These are phyloP conservation scores for Acronicta psi DNA, from an alignment of 2,888 invertebrate genomes.

Conservation along the genomic window DNA sequence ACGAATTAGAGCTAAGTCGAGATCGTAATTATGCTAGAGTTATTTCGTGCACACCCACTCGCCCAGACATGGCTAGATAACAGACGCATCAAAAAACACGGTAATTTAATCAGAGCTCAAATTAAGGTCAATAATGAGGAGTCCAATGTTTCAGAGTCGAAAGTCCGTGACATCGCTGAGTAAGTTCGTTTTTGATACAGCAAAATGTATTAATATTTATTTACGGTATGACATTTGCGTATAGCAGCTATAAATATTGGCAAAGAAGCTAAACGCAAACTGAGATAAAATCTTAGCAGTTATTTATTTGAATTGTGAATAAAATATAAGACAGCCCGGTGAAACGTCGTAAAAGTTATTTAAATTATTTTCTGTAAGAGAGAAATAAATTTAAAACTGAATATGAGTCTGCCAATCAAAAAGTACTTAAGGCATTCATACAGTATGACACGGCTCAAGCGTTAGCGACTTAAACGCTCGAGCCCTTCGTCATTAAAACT, in stretches of 20 bases:
- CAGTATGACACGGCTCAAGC: slow-evolving; percentile 42
- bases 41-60: slow-evolving; percentile 84
- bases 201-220: slow-evolving; percentile 46
- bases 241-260: slow-evolving; percentile 52
- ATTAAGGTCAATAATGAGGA: slow-evolving; percentile 75
- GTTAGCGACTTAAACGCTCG: slow-evolving; percentile 62
- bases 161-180: slow-evolving; percentile 49
- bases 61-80: slow-evolving; percentile 67
- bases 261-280: slow-evolving; percentile 40
- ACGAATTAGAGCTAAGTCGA: slow-evolving; percentile 86
- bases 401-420: slow-evolving; percentile 40
- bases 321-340: slow-evolving; percentile 33
- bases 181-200: slow-evolving; percentile 24
- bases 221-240: slow-evolving; percentile 40
- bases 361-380: slow-evolving; percentile 4
- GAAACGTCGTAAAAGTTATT: slow-evolving; percentile 18
- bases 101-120: slow-evolving; percentile 75
- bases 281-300: slow-evolving; percentile 26
- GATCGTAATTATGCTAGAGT: slow-evolving; percentile 83
- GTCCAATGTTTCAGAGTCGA: slow-evolving; percentile 46
- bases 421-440: slow-evolving; percentile 40
- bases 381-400: slow-evolving; percentile 29
- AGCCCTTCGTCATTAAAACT: slow-evolving; percentile 71
- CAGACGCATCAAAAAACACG: slow-evolving; percentile 71
- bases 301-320: slow-evolving; percentile 39